Base-by-base conservation (phyloP, 2,113 vertebrate species). In the Rhabdornis inornatus region DNA sequence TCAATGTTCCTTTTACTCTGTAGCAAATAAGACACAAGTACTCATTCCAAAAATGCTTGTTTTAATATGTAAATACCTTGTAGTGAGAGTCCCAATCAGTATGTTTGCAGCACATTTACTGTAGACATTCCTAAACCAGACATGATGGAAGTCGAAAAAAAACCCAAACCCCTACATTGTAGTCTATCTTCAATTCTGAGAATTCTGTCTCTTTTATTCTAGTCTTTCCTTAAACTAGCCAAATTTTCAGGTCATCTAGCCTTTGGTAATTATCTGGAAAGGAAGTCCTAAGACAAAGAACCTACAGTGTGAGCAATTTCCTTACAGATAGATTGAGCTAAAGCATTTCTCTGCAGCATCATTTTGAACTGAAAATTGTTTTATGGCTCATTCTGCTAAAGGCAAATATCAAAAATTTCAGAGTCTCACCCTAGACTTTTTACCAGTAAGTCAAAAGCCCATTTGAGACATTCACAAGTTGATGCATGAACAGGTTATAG, bases 91-190 rank as follows among this genome's bases (percentile, higher is more conserved):
- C 13, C 30, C 5, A 40, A 33, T 50, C 47, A 61, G 1, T 9
- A 19, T 45, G 13, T 59, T 79, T 82, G 7, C 17, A 64, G 42
- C 8, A 40, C 3, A 33, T 55, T 68, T 72, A 49, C 11, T 56
- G 8, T 27, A 84, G 31, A 83, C 3, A 55, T 61, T 94, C 35
- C 22, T 83, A 40, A 90, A 39, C 40, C 40, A 79, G 55, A n/a
- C 27, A 45, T 18, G 22, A 69, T 57, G 21, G 7, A 65, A 75
- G 3, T 5, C 55, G 13, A 30, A 63, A 72, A 75, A 83, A 56
- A 28, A 0, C 2, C 30, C 7, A 39, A 40, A 6, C 3, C 15
- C 8, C 8, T 63, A 10, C 1, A 7, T 5, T 57, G 22, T 14
- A 65, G 1, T 19, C 2, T 7, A 5, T 25, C 7, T 40, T 59